Base-by-base conservation (phyloP, 1,140 invertebrate species). In the Pararge aegeria region DNA sequence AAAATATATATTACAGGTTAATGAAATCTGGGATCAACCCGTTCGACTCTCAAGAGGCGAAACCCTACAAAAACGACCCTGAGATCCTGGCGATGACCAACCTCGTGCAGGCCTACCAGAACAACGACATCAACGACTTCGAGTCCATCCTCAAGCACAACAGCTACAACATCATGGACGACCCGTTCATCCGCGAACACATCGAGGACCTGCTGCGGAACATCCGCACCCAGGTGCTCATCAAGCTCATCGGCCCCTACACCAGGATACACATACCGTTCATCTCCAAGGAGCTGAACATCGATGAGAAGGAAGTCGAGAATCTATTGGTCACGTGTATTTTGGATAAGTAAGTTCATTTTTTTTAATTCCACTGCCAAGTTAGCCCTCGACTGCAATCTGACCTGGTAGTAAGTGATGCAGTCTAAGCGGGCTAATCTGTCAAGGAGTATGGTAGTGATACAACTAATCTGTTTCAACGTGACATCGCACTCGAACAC, bases 21-120 rank as follows among this genome's bases (percentile, higher is more conserved):
- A 98, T 98, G 97, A 98, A 98, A 88, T 99, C 98, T n/a, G 98
- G 97, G 16, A 99, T 99, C 56, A 99, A 99, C 92, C 99, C 99
- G 4, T 99, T 99, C 90, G 98, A 99, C 91, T 99, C 98, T 1
- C 98, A 99, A 93, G 99, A 99, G 93, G 98, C 98, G 0, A 99
- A 99, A 85, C 98, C 99, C 0, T 99, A 99, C 79, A 99, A 99
- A 91, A 99, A 99, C 89, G 98, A 99, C 91, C 97, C 98, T 4
- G 98, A 99, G 92, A 99, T 99, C 75, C 91, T 99, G 55, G 98
- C 98, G 1, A 99, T 99, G 98, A 99, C 98, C 5, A 99, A 99
- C 90, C 92, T 99, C 71, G 98, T 99, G 12, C 96, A 96, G 83
- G 97, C 98, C 15, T 99, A 99, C 90, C 98, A 99, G 89, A 99